These are phyloP conservation scores for Polyommatus iphigenia DNA, from an alignment of 2,888 invertebrate genomes.

Conservation along the genomic window DNA sequence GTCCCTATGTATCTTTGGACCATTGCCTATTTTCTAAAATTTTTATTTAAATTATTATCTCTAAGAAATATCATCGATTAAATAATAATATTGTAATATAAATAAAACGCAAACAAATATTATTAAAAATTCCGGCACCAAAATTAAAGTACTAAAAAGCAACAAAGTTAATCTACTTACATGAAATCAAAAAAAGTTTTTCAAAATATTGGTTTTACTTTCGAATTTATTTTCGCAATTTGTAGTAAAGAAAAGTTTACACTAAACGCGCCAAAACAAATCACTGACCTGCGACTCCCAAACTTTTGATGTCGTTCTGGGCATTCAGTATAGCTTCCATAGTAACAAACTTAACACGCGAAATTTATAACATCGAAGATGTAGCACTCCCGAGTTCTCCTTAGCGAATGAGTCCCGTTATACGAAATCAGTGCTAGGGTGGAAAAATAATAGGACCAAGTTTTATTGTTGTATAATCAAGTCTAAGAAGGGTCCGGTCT, in stretches of 20 bases:
- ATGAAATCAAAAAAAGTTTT: too few species aligned
- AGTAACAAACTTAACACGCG: slow-evolving; percentile 17
- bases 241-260: not conserved
- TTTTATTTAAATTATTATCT: too few species aligned
- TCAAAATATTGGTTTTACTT: not conserved
- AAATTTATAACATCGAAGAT: slow-evolving; percentile 35
- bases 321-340: slow-evolving; percentile 50
- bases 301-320: slow-evolving; percentile 43
- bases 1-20: too few species aligned
- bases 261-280: not conserved
- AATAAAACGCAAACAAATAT: not conserved
- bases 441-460: slow-evolving; percentile 52
- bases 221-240: not conserved
- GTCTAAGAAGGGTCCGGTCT: slow-evolving; percentile 53
- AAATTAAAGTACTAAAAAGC: not conserved
- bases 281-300: slow-evolving; percentile 48
- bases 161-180: not conserved
- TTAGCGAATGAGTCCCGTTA: slow-evolving; percentile 57
- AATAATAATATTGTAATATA: too few species aligned
- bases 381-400: slow-evolving; percentile 47
- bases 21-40: too few species aligned
- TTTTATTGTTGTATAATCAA: slow-evolving; percentile 51
- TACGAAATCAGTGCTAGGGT: slow-evolving; percentile 56
- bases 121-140: not conserved
- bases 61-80: too few species aligned